Conservation (phyloP, 1,140 invertebrate species). For the Nautilus pompilius region DNA sequence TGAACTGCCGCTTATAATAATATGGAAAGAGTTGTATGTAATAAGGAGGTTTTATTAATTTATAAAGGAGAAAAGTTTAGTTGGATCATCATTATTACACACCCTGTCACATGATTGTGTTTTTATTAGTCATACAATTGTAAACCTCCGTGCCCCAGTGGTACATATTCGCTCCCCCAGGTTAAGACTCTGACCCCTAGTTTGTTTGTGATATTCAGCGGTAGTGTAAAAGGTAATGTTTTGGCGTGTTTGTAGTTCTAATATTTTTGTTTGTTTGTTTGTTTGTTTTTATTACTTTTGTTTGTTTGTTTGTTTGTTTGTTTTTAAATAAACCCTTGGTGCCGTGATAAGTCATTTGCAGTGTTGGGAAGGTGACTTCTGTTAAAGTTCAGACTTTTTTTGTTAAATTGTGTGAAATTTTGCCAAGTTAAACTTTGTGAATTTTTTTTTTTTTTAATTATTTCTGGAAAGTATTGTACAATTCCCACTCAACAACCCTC, state of each 20-base stretch:
- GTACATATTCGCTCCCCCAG: not conserved
- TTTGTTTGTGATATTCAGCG: constrained; percentile 5
- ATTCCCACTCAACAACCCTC: no score
- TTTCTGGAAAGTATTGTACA: no score
- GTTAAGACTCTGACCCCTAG: no score
- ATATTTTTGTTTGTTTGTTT: not conserved
- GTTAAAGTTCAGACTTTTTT: not conserved
- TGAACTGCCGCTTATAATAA: no score
- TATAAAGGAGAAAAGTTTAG: no score
- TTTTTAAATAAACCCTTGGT: not conserved
- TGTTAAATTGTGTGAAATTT: constrained; percentile 3
- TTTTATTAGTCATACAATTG: no score
- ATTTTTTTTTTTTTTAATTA: not conserved
- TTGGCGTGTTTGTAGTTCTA: constrained; percentile 3
- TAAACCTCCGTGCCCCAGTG: constrained; percentile 5
- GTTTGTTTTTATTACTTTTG: no score
- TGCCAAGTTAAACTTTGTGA: not conserved
- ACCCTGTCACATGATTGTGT: no score
- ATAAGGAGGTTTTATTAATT: no score
- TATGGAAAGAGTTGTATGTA: no score
- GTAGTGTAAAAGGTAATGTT: constrained; percentile 1
- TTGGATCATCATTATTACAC: no score
- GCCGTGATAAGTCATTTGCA: constrained; percentile 5
- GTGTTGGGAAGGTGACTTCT: constrained; percentile 1
- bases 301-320: not conserved